phyloP scores from a whole-genome alignment of 2,113 vertebrate genomes.

The Pachyramphus minor region DNA sequence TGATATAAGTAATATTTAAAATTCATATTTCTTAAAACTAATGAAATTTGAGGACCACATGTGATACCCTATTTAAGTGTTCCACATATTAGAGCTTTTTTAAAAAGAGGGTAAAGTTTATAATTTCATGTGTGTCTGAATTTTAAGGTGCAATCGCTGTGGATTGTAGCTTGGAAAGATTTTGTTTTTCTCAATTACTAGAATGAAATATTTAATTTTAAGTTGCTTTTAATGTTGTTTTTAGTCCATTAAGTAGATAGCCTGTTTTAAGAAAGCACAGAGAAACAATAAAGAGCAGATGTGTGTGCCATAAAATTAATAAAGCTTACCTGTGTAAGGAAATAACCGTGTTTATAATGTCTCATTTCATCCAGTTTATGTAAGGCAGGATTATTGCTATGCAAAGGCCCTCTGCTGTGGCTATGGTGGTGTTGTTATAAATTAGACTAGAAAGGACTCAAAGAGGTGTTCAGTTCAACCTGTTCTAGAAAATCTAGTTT shows the following conservation, averaged over 20 bases:
- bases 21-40: neutral
- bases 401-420: neutral
- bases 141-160: neutral
- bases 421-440: neutral
- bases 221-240: neutral
- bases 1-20: neutral
- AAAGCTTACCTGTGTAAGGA: neutral
- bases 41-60: neutral
- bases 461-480: neutral
- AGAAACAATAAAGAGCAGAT: neutral
- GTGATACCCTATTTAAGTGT: neutral
- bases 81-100: neutral
- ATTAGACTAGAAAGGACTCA: neutral
- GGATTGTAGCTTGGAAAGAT: neutral
- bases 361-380: neutral
- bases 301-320: neutral
- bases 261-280: neutral
- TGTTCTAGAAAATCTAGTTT: neutral
- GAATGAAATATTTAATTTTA: neutral
- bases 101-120: neutral
- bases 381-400: neutral
- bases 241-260: neutral
- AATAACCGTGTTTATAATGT: neutral
- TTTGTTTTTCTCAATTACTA: neutral
- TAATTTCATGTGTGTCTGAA: neutral